Conservation (phyloP, 35 echinoderm and acorn worm species). For the Heliocidaris erythrogramma region DNA sequence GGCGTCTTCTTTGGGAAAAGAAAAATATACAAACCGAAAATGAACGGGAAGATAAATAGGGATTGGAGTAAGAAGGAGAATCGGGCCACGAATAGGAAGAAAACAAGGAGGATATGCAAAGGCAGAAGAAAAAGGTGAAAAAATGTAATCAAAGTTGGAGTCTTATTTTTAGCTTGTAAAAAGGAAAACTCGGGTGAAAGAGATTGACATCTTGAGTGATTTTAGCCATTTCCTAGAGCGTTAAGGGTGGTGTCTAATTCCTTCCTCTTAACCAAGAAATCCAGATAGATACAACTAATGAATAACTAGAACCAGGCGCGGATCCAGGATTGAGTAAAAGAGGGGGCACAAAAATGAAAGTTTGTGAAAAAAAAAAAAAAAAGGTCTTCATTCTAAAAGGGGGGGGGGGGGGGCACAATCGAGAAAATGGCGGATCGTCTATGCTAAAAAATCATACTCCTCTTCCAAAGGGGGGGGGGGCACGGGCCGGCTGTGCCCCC, state of each 20-base stretch:
- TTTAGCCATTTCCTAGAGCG: neutral
- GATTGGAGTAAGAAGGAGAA: neutral
- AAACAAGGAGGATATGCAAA: neutral
- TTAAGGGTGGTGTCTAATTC: neutral
- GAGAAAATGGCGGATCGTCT: too few relatives aligned
- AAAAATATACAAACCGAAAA: neutral
- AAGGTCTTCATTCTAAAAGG: too few relatives aligned
- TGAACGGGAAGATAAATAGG: neutral
- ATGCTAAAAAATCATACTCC: too few relatives aligned
- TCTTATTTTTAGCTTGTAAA: neutral
- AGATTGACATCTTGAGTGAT: constrained; percentile 1
- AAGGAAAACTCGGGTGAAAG: neutral
- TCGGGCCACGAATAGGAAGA: too few relatives aligned
- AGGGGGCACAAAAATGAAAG: too few relatives aligned
- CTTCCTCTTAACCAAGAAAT: neutral
- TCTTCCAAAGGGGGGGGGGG: too few relatives aligned
- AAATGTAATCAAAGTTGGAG: neutral
- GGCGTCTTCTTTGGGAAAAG: neutral
- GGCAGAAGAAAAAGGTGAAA: neutral
- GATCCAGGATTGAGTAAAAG: too few relatives aligned
- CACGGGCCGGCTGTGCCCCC: too few relatives aligned
- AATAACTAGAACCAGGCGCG: too few relatives aligned
- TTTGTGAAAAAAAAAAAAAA: too few relatives aligned
- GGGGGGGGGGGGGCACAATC: too few relatives aligned
- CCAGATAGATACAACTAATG: neutral